phyloP scores from a whole-genome alignment of 2,888 invertebrate genomes.

The Camptogramma bilineatum region DNA sequence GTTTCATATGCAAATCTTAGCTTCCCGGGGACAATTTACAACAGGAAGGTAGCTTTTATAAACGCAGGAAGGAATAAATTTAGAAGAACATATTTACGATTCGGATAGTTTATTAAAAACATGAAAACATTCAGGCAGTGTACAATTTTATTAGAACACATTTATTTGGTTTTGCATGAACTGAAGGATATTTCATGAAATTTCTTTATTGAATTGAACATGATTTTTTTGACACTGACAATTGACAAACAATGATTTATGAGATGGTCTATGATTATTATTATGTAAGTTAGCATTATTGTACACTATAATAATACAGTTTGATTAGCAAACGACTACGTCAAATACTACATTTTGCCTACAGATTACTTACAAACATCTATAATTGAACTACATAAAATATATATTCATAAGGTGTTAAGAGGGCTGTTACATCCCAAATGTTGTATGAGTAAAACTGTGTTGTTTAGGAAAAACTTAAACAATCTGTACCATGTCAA shows the following conservation, averaged over 20 bases:
- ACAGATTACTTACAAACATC: slow-evolving; percentile 9
- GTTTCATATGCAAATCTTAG: slow-evolving; percentile 59
- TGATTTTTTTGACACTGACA: slow-evolving; percentile 19
- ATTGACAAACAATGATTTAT: background rate
- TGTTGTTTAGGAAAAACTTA: slow-evolving; percentile 10
- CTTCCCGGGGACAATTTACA: slow-evolving; percentile 65
- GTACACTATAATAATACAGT: background rate
- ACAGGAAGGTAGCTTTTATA: slow-evolving; percentile 33
- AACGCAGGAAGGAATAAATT: slow-evolving; percentile 49
- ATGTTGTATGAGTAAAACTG: background rate
- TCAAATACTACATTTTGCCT: slow-evolving; percentile 8
- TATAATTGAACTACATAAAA: slow-evolving; percentile 11
- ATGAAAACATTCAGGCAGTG: slow-evolving; percentile 35
- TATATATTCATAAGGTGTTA: background rate
- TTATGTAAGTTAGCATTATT: background rate
- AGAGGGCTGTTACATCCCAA: background rate
- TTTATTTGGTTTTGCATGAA: background rate
- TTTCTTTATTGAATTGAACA: background rate
- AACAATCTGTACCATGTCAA: slow-evolving; percentile 42
- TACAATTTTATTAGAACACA: slow-evolving; percentile 14
- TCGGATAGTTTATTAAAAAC: slow-evolving; percentile 62
- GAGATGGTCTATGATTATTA: background rate
- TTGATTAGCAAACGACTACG: background rate
- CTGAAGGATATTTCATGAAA: slow-evolving; percentile 4
- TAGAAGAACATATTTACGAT: slow-evolving; percentile 46